Percentiles rank a stretch among this genome's conserved stretches.
Evolutionary conservation across 2,888 invertebrate genomes (phyloP).

Genomic region (Polydrusus tereticollis): DNA sequence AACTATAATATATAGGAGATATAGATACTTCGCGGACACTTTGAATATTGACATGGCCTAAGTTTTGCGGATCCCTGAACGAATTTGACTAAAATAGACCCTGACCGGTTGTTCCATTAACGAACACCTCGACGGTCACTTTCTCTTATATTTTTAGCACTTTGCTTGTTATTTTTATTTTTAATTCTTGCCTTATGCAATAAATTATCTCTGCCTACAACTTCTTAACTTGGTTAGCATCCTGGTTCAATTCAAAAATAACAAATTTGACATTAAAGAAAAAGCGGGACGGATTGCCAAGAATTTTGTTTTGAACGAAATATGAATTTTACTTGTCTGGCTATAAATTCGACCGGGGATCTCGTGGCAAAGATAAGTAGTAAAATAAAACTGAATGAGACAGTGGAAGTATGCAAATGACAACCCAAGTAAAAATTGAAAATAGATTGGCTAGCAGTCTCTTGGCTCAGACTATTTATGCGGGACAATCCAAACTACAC

Average conservation of each 20-base stretch:
- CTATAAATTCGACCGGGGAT: not conserved
- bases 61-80: too few relatives aligned
- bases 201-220: not conserved
- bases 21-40: too few relatives aligned
- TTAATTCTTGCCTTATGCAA: not conserved
- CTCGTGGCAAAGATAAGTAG: not conserved
- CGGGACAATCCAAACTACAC: slow-evolving; percentile 6
- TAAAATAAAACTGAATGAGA: slow-evolving; percentile 21
- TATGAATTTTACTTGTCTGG: not conserved
- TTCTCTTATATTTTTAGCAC: not conserved
- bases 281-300: not conserved
- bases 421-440: not conserved
- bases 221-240: not conserved
- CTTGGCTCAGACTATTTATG: not conserved
- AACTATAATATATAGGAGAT: too few relatives aligned
- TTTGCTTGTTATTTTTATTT: not conserved
- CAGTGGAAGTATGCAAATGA: slow-evolving; percentile 16
- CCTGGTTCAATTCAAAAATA: not conserved
- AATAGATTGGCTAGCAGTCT: not conserved
- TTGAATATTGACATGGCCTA: too few relatives aligned
- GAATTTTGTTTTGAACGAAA: slow-evolving; percentile 9
- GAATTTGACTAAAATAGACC: too few relatives aligned
- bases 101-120: too few relatives aligned
- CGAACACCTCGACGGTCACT: not conserved
- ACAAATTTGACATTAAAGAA: not conserved